Evolutionary conservation across 1,140 invertebrate species (phyloP).

Genomic region (Leucophenga varia): DNA sequence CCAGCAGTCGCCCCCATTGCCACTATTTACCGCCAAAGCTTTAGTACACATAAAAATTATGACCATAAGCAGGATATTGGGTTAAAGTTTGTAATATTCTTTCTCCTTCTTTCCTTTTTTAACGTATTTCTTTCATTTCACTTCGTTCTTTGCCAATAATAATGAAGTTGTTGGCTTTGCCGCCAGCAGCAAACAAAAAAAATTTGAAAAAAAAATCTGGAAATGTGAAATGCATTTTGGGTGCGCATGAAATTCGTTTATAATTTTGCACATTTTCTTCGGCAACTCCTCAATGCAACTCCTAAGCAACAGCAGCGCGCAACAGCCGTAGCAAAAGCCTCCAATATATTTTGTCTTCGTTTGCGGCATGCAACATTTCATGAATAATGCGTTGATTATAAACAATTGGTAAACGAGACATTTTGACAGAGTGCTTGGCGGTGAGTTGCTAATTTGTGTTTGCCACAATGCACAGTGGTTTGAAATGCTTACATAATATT

Average conservation of each 20-base stretch:
- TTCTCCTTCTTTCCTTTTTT: background rate
- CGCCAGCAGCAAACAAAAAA: constrained; percentile 7
- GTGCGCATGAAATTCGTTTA: constrained; percentile 3
- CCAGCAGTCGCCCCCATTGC: constrained; percentile 4
- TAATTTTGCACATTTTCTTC: constrained; percentile 8
- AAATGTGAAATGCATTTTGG: too few species aligned
- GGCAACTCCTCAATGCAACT: too few species aligned
- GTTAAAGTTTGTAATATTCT: constrained; percentile 33
- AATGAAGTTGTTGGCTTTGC: constrained; percentile 23
- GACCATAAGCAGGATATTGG: constrained; percentile 52
- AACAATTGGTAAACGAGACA: constrained; percentile 26
- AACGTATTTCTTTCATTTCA: background rate
- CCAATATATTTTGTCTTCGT: background rate
- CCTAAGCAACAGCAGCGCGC: too few species aligned
- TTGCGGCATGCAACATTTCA: constrained; percentile 6
- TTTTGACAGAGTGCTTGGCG: constrained; percentile 18
- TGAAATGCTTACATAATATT: too few species aligned
- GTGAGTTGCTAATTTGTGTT: constrained; percentile 2
- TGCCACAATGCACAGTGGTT: too few species aligned
- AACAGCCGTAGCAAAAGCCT: too few species aligned
- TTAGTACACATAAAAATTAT: constrained; percentile 36
- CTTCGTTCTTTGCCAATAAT: constrained; percentile 3
- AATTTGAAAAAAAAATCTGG: too few species aligned
- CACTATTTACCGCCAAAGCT: too few species aligned
- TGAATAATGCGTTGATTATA: constrained; percentile 26